Evolutionary conservation across 2,113 vertebrate genomes (phyloP), one percentile per base, ranked within the genome.

Genomic region (Elachura formosa): DNA sequence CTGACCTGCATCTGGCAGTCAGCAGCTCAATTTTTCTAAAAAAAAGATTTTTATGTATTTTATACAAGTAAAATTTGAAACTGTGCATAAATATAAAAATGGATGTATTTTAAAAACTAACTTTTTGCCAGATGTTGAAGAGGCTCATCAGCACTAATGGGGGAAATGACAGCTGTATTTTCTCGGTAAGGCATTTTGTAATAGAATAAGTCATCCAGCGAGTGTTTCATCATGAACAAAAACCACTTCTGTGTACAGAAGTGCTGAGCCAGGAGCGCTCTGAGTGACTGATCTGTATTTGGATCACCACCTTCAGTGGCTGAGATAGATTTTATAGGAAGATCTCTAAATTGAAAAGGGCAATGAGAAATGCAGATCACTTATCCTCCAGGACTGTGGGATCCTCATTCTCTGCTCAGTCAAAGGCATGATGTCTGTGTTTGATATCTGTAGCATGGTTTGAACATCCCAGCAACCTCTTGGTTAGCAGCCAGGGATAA

Each of bases 141-240:
- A 73, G 18, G 7, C 21, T 92, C 38, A 43, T 79, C 25, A 22
- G 20, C 76, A 62, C 46, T 51, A 58, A 71, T 11, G 16, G 34
- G 46, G 24, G 12, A 79, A 92, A 67, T 26, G 68, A 79, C 55
- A 91, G 16, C 34, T 34, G 7, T 14, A 36, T 90, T 77, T 89
- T 64, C 41, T 84, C 26, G 16, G 29, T 33, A 45, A 79, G 54
- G 49, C 33, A 58, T 91, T 92, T 94, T 69, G 77, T 79, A 84
- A 87, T 11, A 87, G 29, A 67, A 2, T 25, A 43, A 88, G 56
- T 74, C 61, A 90, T 26, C 54, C 43, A 92, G 64, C 34, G 82
- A 89, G n/a, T 68, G 58, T 76, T 95, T 90, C 58, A 69, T 79
- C 46, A 68, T 41, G 56, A 87, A 72, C 48, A 59, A 41, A n/a